Evolutionary conservation across 2,888 invertebrate genomes (phyloP).

Genomic region (Noctua janthina): DNA sequence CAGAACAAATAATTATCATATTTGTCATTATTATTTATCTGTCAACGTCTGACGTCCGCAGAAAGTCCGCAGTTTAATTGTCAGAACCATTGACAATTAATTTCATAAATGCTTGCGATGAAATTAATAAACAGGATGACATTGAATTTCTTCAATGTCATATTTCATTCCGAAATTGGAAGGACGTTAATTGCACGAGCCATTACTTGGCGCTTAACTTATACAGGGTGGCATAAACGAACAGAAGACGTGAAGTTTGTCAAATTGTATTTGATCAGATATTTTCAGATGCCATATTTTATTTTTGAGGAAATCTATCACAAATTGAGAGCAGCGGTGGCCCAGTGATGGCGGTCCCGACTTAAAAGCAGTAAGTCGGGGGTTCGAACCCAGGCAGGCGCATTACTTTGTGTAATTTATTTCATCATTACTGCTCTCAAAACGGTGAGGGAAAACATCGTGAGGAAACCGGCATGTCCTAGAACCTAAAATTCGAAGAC

Average conservation of each 20-base stretch:
- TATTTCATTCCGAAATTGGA: slow-evolving; percentile 41
- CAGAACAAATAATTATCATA: neutral
- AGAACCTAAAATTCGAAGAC: too few relatives aligned
- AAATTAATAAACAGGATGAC: slow-evolving; percentile 23
- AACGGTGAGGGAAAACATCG: too few relatives aligned
- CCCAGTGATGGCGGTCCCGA: too few relatives aligned
- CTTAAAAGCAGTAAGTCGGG: too few relatives aligned
- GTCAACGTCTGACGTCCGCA: neutral
- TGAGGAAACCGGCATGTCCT: too few relatives aligned
- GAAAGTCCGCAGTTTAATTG: neutral
- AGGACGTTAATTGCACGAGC: slow-evolving; percentile 31
- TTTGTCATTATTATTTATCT: neutral
- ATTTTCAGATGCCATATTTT: neutral
- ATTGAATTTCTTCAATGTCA: slow-evolving; percentile 33
- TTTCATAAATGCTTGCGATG: slow-evolving; percentile 18
- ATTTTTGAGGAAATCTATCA: neutral
- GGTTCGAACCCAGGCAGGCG: too few relatives aligned
- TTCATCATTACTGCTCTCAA: too few relatives aligned
- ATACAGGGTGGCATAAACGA: slow-evolving; percentile 27
- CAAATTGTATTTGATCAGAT: slow-evolving; percentile 1
- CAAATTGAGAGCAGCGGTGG: too few relatives aligned
- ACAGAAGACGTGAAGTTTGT: neutral
- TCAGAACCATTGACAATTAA: neutral
- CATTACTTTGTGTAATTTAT: too few relatives aligned
- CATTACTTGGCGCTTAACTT: slow-evolving; percentile 35